A percentile compares a stretch with the other conserved stretches of the same genome.
phyloP scores from a whole-genome alignment of 2,888 invertebrate genomes.

The Apomyelois bistriatella region DNA sequence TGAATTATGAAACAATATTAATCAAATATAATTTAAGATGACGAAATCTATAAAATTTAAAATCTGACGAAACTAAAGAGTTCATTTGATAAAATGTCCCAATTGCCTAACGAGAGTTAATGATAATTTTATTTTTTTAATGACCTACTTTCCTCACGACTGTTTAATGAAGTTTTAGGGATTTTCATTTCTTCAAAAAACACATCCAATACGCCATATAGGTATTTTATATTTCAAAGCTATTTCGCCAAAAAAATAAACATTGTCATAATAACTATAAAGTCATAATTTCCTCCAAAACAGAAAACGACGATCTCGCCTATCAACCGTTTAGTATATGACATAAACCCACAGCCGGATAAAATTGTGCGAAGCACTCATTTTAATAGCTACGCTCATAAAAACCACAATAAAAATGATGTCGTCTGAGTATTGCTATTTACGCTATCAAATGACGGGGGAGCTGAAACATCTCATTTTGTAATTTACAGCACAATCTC shows the following conservation, averaged over 20 bases:
- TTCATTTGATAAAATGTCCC: too few relatives aligned
- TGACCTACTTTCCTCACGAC: too few relatives aligned
- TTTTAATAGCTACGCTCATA: conserved; percentile 24
- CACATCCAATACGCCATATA: too few relatives aligned
- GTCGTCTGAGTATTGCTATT: conserved; percentile 20
- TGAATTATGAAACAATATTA: too few relatives aligned
- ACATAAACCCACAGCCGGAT: conserved; percentile 22
- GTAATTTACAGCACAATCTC: neutral
- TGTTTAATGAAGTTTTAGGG: too few relatives aligned
- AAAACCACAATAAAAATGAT: conserved; percentile 22
- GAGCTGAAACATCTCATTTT: neutral
- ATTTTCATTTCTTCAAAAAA: neutral
- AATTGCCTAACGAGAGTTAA: too few relatives aligned
- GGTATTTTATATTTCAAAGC: neutral
- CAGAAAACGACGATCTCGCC: conserved; percentile 7
- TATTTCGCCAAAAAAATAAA: neutral
- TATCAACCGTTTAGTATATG: conserved; percentile 23
- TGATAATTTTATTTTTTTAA: too few relatives aligned
- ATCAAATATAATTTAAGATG: too few relatives aligned
- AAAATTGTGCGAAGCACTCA: conserved; percentile 25
- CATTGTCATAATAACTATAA: neutral
- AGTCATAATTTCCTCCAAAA: neutral
- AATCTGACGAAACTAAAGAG: too few relatives aligned
- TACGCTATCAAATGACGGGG: conserved; percentile 13
- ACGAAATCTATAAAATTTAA: too few relatives aligned